Evolutionary conservation across 2,797 vertebrate genomes (phyloP), one percentile per base, ranked within the genome.

Genomic region (Austrolebias charrua): DNA sequence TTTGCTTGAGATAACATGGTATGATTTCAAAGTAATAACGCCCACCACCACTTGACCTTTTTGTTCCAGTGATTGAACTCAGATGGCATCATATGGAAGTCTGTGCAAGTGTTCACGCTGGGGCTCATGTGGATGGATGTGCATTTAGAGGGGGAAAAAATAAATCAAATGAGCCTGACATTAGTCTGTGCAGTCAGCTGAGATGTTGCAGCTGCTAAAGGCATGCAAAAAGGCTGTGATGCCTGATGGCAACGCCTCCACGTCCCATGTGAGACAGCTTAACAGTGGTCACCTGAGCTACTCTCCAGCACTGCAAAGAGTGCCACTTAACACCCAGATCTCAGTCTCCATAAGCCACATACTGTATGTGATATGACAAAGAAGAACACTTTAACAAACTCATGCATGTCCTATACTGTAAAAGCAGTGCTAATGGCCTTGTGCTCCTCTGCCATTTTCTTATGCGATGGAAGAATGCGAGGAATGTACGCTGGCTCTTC

Each of bases 231-330:
- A 51, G 60, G 47, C 49, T 60, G 19, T 29, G 67, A 69, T 45
- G 58, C 55, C 63, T 15, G 53, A 76, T 55, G 57, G 73, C 46
- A 4, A 79, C 45, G 64, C 69, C 79, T 75, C 70, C 75, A 73
- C 63, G 61, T 82, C 83, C 84, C 87, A 88, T 87, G 90, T 91
- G 89, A 92, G 79, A 71, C 53, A 54, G 87, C 90, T 93, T 92
- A 89, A 80, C 79, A 56, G 48, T 33, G 73, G 80, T 92, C 88
- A 92, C 86, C 84, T 90, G 81, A 91, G 74, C 59, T 45, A 60
- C 63, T 55, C 78, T 20, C 60, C 35, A 33, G 16, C 70, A 8
- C 50, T 63, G 49, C 64, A 61, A 66, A 51, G 73, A 68, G 56
- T 16, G 29, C 69, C 28, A 38, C 58, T 64, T 77, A 65, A 38